These are phyloP conservation scores for Zaprionus taronus DNA, from an alignment of 1,140 invertebrate species.

Conservation along the genomic window DNA sequence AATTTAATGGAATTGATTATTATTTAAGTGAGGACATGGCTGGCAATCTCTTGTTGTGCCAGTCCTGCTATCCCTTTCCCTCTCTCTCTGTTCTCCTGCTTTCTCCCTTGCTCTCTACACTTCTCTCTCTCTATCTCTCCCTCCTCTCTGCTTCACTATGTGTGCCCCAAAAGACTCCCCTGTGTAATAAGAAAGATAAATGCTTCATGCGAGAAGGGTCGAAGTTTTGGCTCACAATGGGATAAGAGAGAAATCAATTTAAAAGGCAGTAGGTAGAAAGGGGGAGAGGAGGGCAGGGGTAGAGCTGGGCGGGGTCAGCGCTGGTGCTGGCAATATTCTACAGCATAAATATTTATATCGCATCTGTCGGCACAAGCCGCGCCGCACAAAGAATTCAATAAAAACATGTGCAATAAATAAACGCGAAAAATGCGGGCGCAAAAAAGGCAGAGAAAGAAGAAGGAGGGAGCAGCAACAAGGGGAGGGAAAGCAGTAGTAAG, in stretches of 20 bases:
- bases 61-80: background rate
- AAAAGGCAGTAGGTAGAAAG: conserved; percentile 53
- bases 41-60: conserved; percentile 50
- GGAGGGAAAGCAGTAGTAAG: background rate
- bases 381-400: conserved; percentile 72
- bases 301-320: background rate
- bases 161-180: conserved; percentile 50
- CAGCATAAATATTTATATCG: conserved; percentile 77
- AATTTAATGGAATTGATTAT: conserved; percentile 82
- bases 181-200: conserved; percentile 57
- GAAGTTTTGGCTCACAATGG: conserved; percentile 57
- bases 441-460: conserved; percentile 5
- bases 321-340: conserved; percentile 60
- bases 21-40: conserved; percentile 78
- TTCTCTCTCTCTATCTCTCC: background rate
- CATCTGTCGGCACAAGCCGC: conserved; percentile 33
- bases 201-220: conserved; percentile 35
- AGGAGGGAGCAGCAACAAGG: background rate
- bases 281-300: conserved; percentile 13
- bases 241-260: conserved; percentile 72
- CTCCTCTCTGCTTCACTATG: background rate
- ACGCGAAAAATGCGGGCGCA: conserved; percentile 42
- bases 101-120: fast-evolving
- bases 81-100: background rate
- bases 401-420: conserved; percentile 82